These are phyloP conservation scores for Ctenicera cuprea DNA, from an alignment of 2,888 invertebrate genomes.

Conservation along the genomic window DNA sequence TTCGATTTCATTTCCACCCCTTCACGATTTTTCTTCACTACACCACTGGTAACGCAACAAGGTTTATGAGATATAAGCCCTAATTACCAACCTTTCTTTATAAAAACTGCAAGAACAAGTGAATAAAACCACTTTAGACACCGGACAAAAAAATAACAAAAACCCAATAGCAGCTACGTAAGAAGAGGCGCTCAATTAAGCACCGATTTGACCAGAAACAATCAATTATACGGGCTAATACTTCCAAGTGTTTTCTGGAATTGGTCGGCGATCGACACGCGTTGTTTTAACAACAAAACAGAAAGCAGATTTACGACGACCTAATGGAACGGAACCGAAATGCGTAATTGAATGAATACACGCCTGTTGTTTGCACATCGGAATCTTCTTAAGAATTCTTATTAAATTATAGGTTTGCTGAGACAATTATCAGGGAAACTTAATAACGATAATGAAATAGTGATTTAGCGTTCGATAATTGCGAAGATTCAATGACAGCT, in stretches of 20 bases:
- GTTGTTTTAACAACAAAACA: slow-evolving; percentile 13
- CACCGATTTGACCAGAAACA: slow-evolving; percentile 39
- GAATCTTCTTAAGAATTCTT: neutral
- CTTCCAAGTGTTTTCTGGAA: slow-evolving; percentile 37
- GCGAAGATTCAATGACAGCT: too few relatives aligned
- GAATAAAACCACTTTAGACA: neutral
- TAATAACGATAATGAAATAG: too few relatives aligned
- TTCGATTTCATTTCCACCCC: too few relatives aligned
- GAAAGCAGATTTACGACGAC: slow-evolving; percentile 24
- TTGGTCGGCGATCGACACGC: slow-evolving; percentile 23
- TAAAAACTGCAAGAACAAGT: neutral
- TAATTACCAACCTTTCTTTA: too few relatives aligned
- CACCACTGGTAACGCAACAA: too few relatives aligned
- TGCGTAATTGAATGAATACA: neutral
- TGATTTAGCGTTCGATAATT: too few relatives aligned
- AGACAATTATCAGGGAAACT: neutral
- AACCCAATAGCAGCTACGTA: neutral
- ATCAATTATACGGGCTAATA: slow-evolving; percentile 45
- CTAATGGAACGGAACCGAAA: slow-evolving; percentile 14
- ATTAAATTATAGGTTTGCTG: neutral
- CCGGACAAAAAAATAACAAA: neutral
- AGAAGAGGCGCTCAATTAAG: slow-evolving; percentile 39
- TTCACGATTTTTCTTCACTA: too few relatives aligned
- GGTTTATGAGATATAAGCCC: too few relatives aligned
- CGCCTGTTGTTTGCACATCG: neutral